These are phyloP conservation scores for Drosophila aff. DNA, from an alignment of 1,140 invertebrate genomes.

Conservation along the genomic window DNA sequence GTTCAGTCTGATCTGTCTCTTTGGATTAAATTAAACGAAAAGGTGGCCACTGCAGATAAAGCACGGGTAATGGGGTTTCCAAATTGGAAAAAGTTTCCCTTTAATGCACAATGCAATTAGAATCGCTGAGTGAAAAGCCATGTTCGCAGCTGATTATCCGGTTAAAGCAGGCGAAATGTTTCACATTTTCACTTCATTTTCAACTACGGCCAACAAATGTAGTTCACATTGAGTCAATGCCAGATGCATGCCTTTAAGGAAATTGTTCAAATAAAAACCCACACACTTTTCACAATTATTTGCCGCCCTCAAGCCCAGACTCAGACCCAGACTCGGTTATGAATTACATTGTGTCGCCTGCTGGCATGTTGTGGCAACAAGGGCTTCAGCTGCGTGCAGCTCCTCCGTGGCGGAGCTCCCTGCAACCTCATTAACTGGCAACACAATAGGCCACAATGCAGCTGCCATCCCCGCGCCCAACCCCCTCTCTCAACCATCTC, in stretches of 20 bases:
- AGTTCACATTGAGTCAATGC: neutral
- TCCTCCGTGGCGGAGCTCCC: neutral
- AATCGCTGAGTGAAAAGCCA: slow-evolving; percentile 51
- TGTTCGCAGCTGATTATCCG: slow-evolving; percentile 53
- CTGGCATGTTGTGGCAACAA: slow-evolving; percentile 41
- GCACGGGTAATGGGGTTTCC: neutral
- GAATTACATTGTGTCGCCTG: slow-evolving; percentile 29
- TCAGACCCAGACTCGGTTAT: slow-evolving; percentile 20
- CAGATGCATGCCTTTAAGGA: slow-evolving; percentile 1
- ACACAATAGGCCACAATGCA: slow-evolving; percentile 40
- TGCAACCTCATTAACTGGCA: slow-evolving; percentile 37
- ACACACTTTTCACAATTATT: slow-evolving; percentile 21
- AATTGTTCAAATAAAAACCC: slow-evolving; percentile 13
- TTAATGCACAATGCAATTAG: slow-evolving; percentile 41
- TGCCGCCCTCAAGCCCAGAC: slow-evolving; percentile 6
- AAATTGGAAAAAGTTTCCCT: slow-evolving; percentile 45
- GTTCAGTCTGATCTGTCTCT: slow-evolving; percentile 35
- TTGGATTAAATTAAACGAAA: slow-evolving; percentile 34
- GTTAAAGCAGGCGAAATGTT: slow-evolving; percentile 32
- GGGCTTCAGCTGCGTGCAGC: slow-evolving; percentile 12
- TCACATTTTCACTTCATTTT: slow-evolving; percentile 16
- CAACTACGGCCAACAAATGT: neutral
- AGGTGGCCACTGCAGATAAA: slow-evolving; percentile 29
- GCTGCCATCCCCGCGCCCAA: neutral
- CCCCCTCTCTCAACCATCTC: neutral